Evolutionary conservation across 2,113 vertebrate species (phyloP).

Genomic region (Peromyscus californicus): DNA sequence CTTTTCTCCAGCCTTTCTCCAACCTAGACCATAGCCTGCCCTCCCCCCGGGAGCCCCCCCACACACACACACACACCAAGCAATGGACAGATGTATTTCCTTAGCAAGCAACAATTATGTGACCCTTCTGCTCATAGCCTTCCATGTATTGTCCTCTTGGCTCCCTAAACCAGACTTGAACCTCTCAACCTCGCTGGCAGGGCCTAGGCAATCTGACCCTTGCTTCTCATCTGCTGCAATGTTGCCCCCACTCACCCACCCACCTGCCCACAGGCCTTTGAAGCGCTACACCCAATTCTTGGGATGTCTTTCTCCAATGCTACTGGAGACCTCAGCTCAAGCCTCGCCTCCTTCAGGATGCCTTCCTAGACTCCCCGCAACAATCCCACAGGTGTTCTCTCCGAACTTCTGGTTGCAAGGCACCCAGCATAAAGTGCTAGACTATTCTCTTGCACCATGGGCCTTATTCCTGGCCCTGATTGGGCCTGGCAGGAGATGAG

Average conservation of each 20-base stretch:
- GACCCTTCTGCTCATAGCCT: neutral
- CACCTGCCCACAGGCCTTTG: neutral
- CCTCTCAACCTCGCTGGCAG: neutral
- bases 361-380: neutral
- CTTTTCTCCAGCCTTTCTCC: neutral
- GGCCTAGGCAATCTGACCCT: accelerated
- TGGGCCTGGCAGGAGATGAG: neutral
- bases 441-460: neutral
- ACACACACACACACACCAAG: neutral
- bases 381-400: neutral
- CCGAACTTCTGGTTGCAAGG: accelerated
- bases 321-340: neutral
- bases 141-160: neutral
- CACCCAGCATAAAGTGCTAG: no score
- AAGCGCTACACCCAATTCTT: neutral
- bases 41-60: neutral
- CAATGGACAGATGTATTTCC: neutral
- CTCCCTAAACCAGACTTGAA: neutral
- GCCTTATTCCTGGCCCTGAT: neutral
- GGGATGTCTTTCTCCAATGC: neutral
- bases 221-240: neutral
- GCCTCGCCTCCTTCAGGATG: constrained; percentile 48
- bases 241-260: neutral
- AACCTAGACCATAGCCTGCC: neutral
- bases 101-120: neutral